Percentiles rank a stretch among this genome's conserved stretches.
phyloP scores from a whole-genome alignment of 2,888 invertebrate species.

The Glyphotaelius pellucidus region DNA sequence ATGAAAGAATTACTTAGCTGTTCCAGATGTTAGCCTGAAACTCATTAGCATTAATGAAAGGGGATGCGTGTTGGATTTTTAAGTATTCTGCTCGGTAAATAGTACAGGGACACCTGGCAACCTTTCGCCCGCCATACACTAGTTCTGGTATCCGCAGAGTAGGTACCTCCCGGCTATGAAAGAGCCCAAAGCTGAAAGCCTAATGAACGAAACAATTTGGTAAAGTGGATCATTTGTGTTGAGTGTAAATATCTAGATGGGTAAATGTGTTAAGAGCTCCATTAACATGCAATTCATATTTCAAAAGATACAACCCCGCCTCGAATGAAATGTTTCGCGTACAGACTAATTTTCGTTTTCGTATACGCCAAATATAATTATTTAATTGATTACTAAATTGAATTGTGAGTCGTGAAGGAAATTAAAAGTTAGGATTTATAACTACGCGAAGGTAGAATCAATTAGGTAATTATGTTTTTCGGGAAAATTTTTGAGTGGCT shows the following conservation, averaged over 20 bases:
- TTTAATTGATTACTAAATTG: slow-evolving; percentile 4
- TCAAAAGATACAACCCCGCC: slow-evolving; percentile 64
- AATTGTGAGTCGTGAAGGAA: background rate
- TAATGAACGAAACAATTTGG: slow-evolving; percentile 65
- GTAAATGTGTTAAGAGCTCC: slow-evolving; percentile 65
- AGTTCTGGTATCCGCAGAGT: background rate
- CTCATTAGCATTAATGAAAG: background rate
- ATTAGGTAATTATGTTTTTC: background rate
- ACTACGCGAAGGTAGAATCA: background rate
- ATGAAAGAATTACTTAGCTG: background rate
- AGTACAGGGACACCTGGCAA: slow-evolving; percentile 33
- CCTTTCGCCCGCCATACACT: slow-evolving; percentile 16
- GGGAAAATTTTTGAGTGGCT: background rate
- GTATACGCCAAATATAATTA: slow-evolving; percentile 4
- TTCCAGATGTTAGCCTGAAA: background rate
- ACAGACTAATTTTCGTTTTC: slow-evolving; percentile 13
- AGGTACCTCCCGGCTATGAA: background rate
- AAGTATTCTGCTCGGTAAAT: slow-evolving; percentile 18
- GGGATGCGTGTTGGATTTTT: slow-evolving; percentile 7
- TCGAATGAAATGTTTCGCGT: slow-evolving; percentile 33
- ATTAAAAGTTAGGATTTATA: background rate
- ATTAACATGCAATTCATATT: slow-evolving; percentile 66
- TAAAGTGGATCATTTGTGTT: slow-evolving; percentile 65
- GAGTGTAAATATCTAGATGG: slow-evolving; percentile 62
- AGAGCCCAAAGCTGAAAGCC: slow-evolving; percentile 46